These are phyloP conservation scores for Itoplectis maculator DNA, from an alignment of 2,888 invertebrate genomes.

Conservation along the genomic window DNA sequence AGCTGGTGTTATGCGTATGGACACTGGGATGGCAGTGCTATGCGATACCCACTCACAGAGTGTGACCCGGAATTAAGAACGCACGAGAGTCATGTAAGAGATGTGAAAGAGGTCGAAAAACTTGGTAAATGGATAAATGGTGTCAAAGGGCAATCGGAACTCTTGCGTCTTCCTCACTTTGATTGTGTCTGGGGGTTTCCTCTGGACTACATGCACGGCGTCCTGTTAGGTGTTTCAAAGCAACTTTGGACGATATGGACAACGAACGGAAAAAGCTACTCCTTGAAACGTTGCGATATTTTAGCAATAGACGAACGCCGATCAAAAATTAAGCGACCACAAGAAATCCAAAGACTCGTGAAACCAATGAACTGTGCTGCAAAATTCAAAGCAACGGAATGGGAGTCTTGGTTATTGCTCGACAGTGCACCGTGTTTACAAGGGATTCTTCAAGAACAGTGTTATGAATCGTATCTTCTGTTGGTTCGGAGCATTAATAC, in stretches of 20 bases:
- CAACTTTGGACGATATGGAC: constrained; percentile 57
- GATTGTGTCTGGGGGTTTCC: background rate
- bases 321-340: constrained; percentile 35
- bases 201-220: constrained; percentile 1
- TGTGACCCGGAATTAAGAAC: constrained; percentile 44
- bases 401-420: constrained; percentile 51
- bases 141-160: background rate
- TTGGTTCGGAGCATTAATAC: constrained; percentile 44
- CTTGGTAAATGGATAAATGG: background rate
- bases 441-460: constrained; percentile 47
- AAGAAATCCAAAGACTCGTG: constrained; percentile 51
- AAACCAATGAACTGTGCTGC: constrained; percentile 10
- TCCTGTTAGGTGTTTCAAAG: constrained; percentile 57
- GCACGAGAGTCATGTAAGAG: constrained; percentile 25
- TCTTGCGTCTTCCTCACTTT: background rate
- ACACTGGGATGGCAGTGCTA: constrained; percentile 35
- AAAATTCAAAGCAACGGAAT: constrained; percentile 54
- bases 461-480: constrained; percentile 41
- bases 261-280: background rate
- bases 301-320: constrained; percentile 42
- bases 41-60: constrained; percentile 52
- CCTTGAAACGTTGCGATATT: constrained; percentile 21
- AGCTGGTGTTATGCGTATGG: constrained; percentile 46
- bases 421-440: constrained; percentile 51
- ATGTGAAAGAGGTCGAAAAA: constrained; percentile 36